phyloP scores from a whole-genome alignment of 2,797 vertebrate species.

The Heterohyrax brucei region DNA sequence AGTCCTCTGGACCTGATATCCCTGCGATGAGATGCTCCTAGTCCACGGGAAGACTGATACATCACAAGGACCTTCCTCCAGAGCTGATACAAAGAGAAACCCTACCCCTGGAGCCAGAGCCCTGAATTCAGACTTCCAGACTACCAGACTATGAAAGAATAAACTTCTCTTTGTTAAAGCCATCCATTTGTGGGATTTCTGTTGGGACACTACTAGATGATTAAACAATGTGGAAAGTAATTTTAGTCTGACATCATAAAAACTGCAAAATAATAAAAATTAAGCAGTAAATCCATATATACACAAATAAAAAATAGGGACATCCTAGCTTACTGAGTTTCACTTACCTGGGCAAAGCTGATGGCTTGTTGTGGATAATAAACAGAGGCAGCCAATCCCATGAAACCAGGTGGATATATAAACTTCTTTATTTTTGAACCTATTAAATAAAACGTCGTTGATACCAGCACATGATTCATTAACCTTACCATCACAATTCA shows the following conservation, averaged over 20 bases:
- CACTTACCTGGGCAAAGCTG: constrained; percentile 93
- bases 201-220: no score
- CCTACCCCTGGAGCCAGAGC: no score
- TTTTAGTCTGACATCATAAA: constrained; percentile 56
- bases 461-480: constrained; percentile 59
- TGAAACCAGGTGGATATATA: constrained; percentile 93
- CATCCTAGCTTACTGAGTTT: constrained; percentile 1
- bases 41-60: no score
- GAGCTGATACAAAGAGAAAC: no score
- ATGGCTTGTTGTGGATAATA: constrained; percentile 97
- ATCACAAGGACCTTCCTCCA: no score
- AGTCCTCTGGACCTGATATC: no score
- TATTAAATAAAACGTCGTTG: constrained; percentile 87
- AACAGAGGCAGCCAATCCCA: constrained; percentile 95
- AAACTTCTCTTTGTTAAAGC: no score
- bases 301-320: constrained; percentile 31
- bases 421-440: constrained; percentile 95
- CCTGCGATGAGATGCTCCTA: no score
- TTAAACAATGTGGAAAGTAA: background rate
- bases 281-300: constrained; percentile 49
- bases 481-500: constrained; percentile 59
- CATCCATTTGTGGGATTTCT: no score
- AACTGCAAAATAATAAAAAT: constrained; percentile 64
- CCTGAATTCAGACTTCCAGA: no score
- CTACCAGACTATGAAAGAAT: no score